phyloP scores from a whole-genome alignment of 1,140 invertebrate species.

The Cotesia glomerata region DNA sequence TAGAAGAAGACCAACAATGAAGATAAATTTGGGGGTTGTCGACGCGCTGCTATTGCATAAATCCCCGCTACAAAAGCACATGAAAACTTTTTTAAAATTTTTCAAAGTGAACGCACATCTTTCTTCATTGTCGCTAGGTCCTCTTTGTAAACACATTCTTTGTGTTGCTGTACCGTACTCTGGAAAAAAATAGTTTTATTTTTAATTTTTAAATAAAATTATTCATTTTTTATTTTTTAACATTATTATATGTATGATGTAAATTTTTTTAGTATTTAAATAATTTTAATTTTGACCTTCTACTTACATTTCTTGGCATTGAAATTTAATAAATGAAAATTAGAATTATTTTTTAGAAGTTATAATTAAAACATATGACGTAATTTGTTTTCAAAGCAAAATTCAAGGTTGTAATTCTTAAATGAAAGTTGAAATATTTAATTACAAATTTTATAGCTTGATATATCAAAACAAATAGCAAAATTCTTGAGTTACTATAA shows the following conservation, averaged over 20 bases:
- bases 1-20: not conserved
- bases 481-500: no score
- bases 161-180: constrained; percentile 88
- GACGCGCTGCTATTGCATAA: constrained; percentile 72
- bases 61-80: constrained; percentile 93
- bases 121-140: constrained; percentile 86
- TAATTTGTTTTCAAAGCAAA: no score
- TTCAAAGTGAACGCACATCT: constrained; percentile 84
- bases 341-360: no score
- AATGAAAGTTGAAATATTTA: no score
- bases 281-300: no score
- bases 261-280: no score
- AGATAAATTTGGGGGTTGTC: not conserved
- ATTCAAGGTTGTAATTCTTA: no score
- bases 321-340: no score
- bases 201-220: constrained; percentile 22
- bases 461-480: no score
- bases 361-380: no score
- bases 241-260: not conserved
- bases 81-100: constrained; percentile 81
- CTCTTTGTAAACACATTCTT: constrained; percentile 83
- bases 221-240: constrained; percentile 16
- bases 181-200: constrained; percentile 57
- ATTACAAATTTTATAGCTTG: no score
- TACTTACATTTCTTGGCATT: no score